These are phyloP conservation scores for Odontocolon sp. DNA, from an alignment of 2,888 invertebrate species.

Conservation along the genomic window DNA sequence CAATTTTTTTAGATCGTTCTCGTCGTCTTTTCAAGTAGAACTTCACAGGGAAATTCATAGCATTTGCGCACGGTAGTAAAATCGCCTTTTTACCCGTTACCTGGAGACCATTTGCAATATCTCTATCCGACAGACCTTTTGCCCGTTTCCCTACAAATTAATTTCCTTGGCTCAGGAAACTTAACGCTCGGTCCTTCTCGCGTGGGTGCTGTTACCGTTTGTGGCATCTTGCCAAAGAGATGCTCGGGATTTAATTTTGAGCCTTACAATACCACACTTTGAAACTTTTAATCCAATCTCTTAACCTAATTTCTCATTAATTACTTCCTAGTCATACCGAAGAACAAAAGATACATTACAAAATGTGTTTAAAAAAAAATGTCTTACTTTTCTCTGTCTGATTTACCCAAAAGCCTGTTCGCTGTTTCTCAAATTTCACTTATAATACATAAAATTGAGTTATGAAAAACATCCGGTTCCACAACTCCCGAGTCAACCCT, in stretches of 20 bases:
- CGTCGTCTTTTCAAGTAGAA: too few relatives aligned
- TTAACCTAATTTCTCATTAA: background rate
- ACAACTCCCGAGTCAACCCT: too few relatives aligned
- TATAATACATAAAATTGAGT: too few relatives aligned
- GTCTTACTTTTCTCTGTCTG: too few relatives aligned
- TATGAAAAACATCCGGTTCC: too few relatives aligned
- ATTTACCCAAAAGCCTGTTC: too few relatives aligned
- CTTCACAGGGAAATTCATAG: too few relatives aligned
- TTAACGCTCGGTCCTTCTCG: background rate
- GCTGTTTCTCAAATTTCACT: too few relatives aligned
- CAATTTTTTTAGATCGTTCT: too few relatives aligned
- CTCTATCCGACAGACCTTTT: background rate
- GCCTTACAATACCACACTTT: background rate
- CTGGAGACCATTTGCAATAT: too few relatives aligned
- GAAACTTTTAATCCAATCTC: background rate
- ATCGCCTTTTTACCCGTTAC: too few relatives aligned
- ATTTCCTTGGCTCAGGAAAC: slow-evolving; percentile 24
- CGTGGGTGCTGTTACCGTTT: background rate
- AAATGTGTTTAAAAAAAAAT: background rate
- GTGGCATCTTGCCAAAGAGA: background rate
- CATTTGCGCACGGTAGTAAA: too few relatives aligned
- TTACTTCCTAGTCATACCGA: background rate
- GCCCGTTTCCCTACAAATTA: slow-evolving; percentile 22
- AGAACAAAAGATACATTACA: background rate
- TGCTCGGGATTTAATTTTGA: background rate